Base-by-base conservation (phyloP, 2,113 vertebrate species). In the Antigone vipio region DNA sequence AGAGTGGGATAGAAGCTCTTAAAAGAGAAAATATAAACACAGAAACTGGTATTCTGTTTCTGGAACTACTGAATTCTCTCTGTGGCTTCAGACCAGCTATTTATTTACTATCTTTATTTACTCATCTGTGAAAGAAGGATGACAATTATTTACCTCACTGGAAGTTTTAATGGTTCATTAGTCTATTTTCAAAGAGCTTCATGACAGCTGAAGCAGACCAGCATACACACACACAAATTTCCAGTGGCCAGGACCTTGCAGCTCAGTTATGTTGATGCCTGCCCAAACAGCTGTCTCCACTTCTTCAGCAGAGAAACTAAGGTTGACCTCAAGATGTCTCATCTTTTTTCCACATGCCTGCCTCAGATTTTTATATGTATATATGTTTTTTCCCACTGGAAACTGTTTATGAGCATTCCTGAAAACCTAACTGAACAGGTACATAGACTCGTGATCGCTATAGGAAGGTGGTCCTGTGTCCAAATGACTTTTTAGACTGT, bases 31-130 rank as follows among this genome's bases (percentile, higher is more conserved):
- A 64, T n/a, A 16, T 81, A 89, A 89, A 91, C 44, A 26, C 12
- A 21, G 52, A 73, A 85, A 32, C 44, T 4, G 10, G 26, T 75
- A 20, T 44, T 47, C 63, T 86, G 15, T 69, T 88, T 88, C 79
- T 96, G 76, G 32, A 93, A 63, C 64, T 81, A 71, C 38, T 74
- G 83, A 44, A 55, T 91, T 77, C 47, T 71, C 40, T 58, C 30
- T 59, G 55, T 67, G 45, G 35, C 60, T 95, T 91, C 60, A 85
- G 69, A 87, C 6, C 19, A 81, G n/a, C 40, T 89, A 22, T 81
- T 92, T 93, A 55, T 77, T 80, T 74, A 24, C 30, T 64, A 24
- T 69, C 64, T 89, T 78, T 92, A 85, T 95, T 95, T 93, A 95
- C 55, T 75, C 56, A 64, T 75, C 60, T 64, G 84, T 55, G 56